phyloP scores from a whole-genome alignment of 2,113 vertebrate genomes.

The Nicator chloris region DNA sequence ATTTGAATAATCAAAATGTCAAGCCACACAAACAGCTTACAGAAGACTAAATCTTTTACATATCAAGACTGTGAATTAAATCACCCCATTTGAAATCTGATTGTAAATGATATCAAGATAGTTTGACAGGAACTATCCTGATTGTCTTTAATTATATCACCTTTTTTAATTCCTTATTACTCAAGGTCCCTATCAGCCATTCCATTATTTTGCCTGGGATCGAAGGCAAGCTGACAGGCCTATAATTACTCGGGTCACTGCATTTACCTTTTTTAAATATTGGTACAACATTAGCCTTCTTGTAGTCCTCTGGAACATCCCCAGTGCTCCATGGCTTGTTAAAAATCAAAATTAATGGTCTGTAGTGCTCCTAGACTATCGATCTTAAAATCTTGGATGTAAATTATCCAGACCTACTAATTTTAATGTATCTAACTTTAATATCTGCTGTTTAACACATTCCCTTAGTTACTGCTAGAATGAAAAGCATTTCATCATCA shows the following conservation, averaged over 20 bases:
- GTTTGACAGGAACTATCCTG: not conserved
- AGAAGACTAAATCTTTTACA: not conserved
- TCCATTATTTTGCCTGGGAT: slow-evolving; percentile 58
- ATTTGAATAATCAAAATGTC: slow-evolving; percentile 6
- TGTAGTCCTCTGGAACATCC: slow-evolving; percentile 45
- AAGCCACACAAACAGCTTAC: not conserved
- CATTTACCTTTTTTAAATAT: slow-evolving; percentile 63
- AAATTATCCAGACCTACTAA: slow-evolving; percentile 39
- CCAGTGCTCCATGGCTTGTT: slow-evolving; percentile 34
- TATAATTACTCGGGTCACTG: slow-evolving; percentile 55
- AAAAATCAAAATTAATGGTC: slow-evolving; percentile 65
- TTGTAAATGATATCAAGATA: not conserved
- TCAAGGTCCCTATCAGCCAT: slow-evolving; percentile 30
- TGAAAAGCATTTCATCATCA: slow-evolving; percentile 49
- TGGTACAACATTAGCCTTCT: slow-evolving; percentile 54
- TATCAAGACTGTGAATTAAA: not conserved
- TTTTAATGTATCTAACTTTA: slow-evolving; percentile 57
- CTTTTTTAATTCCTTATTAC: slow-evolving; percentile 39
- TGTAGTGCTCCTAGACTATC: slow-evolving; percentile 20
- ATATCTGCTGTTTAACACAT: slow-evolving; percentile 40
- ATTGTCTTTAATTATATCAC: slow-evolving; percentile 1
- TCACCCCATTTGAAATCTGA: not conserved
- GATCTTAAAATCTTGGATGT: slow-evolving; percentile 54
- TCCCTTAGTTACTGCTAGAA: slow-evolving; percentile 34
- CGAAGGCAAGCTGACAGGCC: slow-evolving; percentile 52